A percentile compares a stretch with the other conserved stretches of the same genome.
Conservation (phyloP, 2,113 vertebrate species). For the Trachemys scripta region DNA sequence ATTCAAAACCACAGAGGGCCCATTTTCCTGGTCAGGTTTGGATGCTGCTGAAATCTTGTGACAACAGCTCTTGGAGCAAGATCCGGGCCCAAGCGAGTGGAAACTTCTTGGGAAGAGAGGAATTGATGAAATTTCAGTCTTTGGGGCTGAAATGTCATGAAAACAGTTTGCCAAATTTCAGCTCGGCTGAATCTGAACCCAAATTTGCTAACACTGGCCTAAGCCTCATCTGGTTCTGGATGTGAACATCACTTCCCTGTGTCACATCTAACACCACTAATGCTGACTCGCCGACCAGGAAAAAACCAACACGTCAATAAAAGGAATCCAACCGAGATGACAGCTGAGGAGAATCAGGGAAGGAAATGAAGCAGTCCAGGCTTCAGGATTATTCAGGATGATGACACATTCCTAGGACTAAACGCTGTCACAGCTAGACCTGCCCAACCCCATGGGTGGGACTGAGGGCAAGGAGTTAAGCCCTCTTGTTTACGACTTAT, state of each 20-base stretch:
- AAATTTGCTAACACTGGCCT: not conserved
- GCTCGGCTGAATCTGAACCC: not conserved
- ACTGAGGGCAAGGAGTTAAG: not conserved
- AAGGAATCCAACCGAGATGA: not conserved
- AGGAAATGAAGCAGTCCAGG: not conserved
- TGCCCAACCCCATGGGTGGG: not conserved
- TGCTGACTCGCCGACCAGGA: not conserved
- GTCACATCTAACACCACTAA: not conserved
- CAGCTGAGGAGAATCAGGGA: not conserved
- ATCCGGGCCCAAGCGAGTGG: not conserved
- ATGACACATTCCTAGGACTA: not conserved
- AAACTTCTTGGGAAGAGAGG: fast-evolving
- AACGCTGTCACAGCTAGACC: not conserved
- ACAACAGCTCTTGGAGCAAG: not conserved
- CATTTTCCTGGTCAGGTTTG: not conserved
- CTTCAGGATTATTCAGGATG: not conserved
- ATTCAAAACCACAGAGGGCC: not conserved
- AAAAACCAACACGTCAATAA: not conserved
- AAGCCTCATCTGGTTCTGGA: not conserved
- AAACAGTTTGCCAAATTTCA: not conserved
- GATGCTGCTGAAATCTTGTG: not conserved
- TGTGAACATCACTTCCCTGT: not conserved
- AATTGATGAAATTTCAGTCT: not conserved
- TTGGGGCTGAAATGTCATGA: not conserved
- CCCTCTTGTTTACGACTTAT: not conserved